Evolutionary conservation across 2,797 vertebrate genomes (phyloP).

Genomic region (Chaetodon trifasciatus): DNA sequence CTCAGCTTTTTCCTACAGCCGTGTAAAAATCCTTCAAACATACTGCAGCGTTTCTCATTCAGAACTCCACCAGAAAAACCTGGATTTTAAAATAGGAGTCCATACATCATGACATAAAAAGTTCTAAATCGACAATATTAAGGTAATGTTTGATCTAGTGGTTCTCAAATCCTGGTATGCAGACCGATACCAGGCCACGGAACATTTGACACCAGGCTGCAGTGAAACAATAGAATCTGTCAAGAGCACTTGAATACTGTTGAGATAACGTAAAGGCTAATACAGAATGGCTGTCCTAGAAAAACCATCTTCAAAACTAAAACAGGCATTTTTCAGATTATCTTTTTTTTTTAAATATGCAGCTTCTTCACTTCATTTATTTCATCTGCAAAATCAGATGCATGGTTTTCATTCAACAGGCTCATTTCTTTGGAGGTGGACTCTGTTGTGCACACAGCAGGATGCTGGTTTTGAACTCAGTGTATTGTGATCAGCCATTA

Average conservation of each 20-base stretch:
- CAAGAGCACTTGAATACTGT: background rate
- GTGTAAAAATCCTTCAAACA: background rate
- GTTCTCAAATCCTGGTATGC: background rate
- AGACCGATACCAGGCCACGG: background rate
- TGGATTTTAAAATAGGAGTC: background rate
- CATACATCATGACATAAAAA: too few relatives aligned
- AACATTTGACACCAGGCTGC: background rate
- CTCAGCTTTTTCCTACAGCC: background rate
- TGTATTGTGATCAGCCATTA: background rate
- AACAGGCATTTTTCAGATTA: background rate
- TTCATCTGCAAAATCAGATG: background rate
- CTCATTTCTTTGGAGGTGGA: background rate
- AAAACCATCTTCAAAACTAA: too few relatives aligned
- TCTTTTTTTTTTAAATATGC: background rate
- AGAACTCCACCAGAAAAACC: background rate
- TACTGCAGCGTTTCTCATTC: background rate
- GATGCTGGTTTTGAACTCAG: conserved; percentile 11
- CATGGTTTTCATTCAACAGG: background rate
- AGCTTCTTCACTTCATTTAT: background rate
- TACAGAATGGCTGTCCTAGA: too few relatives aligned
- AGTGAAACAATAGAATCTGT: background rate
- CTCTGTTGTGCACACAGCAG: conserved; percentile 5
- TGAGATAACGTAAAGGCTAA: background rate
- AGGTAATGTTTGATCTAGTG: background rate
- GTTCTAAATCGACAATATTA: background rate